Conservation (phyloP, 1,140 invertebrate species). For the Streblospio benedicti region DNA sequence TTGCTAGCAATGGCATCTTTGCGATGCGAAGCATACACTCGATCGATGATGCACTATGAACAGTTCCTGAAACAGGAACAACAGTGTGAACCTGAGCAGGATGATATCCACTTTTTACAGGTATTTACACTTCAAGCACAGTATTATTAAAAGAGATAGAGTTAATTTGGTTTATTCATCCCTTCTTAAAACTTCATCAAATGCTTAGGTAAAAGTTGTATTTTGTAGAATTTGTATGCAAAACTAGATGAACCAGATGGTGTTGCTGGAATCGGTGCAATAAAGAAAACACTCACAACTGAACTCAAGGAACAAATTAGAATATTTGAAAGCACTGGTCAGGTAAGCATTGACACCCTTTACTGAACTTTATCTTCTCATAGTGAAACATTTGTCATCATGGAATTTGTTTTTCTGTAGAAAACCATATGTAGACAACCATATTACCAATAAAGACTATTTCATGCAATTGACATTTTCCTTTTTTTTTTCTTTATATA, state of each 20-base stretch:
- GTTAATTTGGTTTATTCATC: too few relatives aligned
- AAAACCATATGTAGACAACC: too few relatives aligned
- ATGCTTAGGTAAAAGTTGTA: too few relatives aligned
- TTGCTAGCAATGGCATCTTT: conserved; percentile 51
- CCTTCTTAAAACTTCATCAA: too few relatives aligned
- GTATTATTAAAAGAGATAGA: too few relatives aligned
- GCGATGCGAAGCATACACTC: conserved; percentile 50
- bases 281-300: conserved; percentile 44
- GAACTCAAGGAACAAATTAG: conserved; percentile 50
- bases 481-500: too few relatives aligned
- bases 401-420: too few relatives aligned
- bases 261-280: conserved; percentile 51
- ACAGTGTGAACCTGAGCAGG: conserved; percentile 28
- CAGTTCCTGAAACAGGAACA: conserved; percentile 45
- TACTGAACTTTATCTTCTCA: too few relatives aligned
- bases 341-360: too few relatives aligned
- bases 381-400: too few relatives aligned
- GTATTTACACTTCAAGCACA: conserved; percentile 24
- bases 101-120: conserved; percentile 49
- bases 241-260: conserved; percentile 55
- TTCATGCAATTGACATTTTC: too few relatives aligned
- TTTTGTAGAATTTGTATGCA: conserved; percentile 52
- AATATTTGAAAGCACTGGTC: conserved; percentile 50
- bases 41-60: conserved; percentile 53
- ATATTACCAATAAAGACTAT: too few relatives aligned